phyloP scores from a whole-genome alignment of 2,113 vertebrate genomes.

The Chascanopsetta lugubris region DNA sequence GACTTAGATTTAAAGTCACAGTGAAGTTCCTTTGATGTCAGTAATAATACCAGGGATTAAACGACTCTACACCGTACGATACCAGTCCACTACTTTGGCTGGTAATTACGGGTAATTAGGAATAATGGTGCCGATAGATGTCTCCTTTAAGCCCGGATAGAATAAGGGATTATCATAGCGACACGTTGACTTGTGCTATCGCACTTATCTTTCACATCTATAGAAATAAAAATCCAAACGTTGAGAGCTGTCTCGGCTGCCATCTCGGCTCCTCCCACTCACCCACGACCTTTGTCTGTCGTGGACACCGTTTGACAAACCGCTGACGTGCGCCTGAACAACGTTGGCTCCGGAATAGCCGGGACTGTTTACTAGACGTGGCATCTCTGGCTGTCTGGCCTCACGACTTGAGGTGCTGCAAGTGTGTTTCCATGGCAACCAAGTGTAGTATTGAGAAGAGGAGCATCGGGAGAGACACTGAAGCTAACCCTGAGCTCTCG shows the following conservation, averaged over 20 bases:
- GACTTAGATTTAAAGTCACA: not conserved
- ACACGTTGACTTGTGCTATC: not conserved
- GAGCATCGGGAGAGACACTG: constrained; percentile 54
- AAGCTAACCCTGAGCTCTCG: constrained; percentile 49
- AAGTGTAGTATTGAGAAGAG: constrained; percentile 65
- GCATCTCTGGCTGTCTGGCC: constrained; percentile 63
- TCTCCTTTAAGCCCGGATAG: not conserved
- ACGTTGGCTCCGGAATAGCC: constrained; percentile 26
- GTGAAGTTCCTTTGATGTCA: not conserved
- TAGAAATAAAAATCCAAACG: not conserved
- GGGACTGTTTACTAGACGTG: constrained; percentile 63
- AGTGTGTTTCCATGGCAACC: constrained; percentile 80
- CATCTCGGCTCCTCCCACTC: constrained; percentile 9
- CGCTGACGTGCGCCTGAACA: constrained; percentile 15
- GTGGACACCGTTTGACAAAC: constrained; percentile 37
- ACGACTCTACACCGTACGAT: not conserved
- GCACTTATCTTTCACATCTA: not conserved
- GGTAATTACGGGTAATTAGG: not conserved
- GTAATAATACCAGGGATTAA: constrained; percentile 14
- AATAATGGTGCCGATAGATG: not conserved
- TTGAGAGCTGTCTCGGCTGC: constrained; percentile 11
- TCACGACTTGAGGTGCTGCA: constrained; percentile 66
- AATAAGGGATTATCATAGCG: not conserved
- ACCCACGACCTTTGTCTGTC: constrained; percentile 34
- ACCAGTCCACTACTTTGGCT: not conserved